These are phyloP conservation scores for Psammodynastes pulverulentus DNA, from an alignment of 2,113 vertebrate genomes.

Conservation along the genomic window DNA sequence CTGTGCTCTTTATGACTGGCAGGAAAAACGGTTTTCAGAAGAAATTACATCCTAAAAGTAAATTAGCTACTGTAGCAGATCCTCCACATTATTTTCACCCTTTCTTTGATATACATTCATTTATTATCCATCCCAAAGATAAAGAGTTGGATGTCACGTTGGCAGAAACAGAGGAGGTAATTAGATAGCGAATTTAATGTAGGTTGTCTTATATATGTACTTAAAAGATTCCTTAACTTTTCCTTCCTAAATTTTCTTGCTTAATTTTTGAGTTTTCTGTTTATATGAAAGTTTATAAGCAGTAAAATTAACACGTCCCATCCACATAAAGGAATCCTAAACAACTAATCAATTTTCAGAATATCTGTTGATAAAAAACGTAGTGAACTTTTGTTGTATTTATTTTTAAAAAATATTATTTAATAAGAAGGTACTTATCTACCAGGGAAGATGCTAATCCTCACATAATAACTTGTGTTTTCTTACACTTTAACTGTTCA, in stretches of 20 bases:
- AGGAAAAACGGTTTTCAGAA: neutral
- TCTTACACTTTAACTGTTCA: neutral
- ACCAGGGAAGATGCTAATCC: neutral
- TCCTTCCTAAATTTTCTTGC: neutral
- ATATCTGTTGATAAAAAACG: neutral
- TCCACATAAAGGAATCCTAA: neutral
- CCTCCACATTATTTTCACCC: neutral
- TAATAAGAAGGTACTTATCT: neutral
- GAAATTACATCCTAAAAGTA: neutral
- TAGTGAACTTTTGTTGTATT: neutral
- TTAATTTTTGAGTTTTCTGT: neutral
- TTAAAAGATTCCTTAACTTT: neutral
- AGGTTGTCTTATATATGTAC: neutral
- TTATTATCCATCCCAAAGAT: neutral
- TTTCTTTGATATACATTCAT: neutral
- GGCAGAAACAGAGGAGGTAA: neutral
- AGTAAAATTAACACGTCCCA: neutral
- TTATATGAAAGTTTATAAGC: neutral
- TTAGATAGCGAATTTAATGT: neutral
- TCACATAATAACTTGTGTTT: neutral
- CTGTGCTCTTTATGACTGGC: neutral
- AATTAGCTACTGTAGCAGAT: neutral
- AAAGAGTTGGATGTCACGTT: neutral
- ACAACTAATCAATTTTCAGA: neutral
- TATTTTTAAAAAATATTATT: neutral